Percentiles rank a stretch among this genome's conserved stretches.
phyloP scores from a whole-genome alignment of 2,113 vertebrate species.

The Fregata magnificens region DNA sequence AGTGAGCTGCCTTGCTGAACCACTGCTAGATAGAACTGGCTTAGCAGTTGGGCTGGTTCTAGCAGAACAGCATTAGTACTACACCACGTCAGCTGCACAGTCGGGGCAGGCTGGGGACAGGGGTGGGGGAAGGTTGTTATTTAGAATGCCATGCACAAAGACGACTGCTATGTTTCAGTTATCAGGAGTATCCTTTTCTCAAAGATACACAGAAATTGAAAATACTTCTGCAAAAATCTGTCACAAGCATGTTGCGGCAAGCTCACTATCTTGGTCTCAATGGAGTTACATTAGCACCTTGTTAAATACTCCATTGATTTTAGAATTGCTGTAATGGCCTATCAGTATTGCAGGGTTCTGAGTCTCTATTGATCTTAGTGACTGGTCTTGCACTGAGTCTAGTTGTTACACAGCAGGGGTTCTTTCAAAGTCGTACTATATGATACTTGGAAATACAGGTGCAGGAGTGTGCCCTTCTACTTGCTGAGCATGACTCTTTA shows the following conservation, averaged over 20 bases:
- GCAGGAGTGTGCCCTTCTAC: not conserved
- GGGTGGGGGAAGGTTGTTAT: not conserved
- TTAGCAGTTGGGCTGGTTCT: not conserved
- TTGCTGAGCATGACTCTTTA: not conserved
- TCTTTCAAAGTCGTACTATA: not conserved
- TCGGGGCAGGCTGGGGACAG: not conserved
- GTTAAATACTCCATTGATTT: conserved; percentile 51
- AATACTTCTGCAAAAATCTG: not conserved
- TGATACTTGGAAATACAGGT: not conserved
- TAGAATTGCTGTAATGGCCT: conserved; percentile 21
- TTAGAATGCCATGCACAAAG: not conserved
- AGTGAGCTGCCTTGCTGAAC: not conserved
- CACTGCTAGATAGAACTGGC: not conserved
- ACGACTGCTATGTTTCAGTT: not conserved
- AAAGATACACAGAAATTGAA: not conserved
- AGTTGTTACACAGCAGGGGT: not conserved
- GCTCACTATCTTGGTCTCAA: not conserved
- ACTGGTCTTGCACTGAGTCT: not conserved
- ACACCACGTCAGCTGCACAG: not conserved
- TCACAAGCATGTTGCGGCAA: not conserved
- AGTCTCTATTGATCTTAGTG: conserved; percentile 15
- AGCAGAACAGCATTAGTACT: not conserved
- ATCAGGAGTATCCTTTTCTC: not conserved
- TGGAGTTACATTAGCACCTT: not conserved
- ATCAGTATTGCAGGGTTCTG: not conserved